Evolutionary conservation across 1,140 invertebrate species (phyloP), one percentile per base, ranked within the genome.

Genomic region (Bathynomus jamesi): DNA sequence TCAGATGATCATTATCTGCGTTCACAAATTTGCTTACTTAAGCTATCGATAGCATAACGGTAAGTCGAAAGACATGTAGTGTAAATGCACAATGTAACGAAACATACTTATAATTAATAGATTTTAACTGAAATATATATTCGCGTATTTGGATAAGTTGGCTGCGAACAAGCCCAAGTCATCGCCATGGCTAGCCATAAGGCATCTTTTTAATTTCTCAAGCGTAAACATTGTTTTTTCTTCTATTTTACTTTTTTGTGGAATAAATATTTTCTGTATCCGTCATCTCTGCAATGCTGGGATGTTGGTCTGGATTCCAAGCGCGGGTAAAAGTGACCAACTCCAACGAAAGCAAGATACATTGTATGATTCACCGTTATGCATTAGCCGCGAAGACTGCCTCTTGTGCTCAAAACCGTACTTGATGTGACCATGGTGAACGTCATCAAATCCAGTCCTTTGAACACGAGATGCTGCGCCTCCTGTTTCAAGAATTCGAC

Each of bases 201-300:
- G n/a, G n/a, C n/a, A n/a, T n/a, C n/a, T n/a, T n/a, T n/a, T n/a
- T n/a, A n/a, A n/a, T n/a, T n/a, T n/a, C n/a, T n/a, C n/a, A n/a
- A n/a, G n/a, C n/a, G n/a, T n/a, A n/a, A n/a, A n/a, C n/a, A n/a
- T n/a, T n/a, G n/a, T n/a, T n/a, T n/a, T n/a, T n/a, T n/a, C n/a
- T n/a, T n/a, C n/a, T n/a, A n/a, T n/a, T n/a, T n/a, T n/a, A 72
- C 68, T 72, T 70, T 66, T 61, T 72, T 28, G 32, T 69, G 66
- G 28, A 72, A 53, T 69, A 72, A 69, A 46, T 68, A 70, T 60
- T 72, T 40, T 62, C 66, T 67, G 27, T 29, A 70, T 60, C 28
- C 64, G 69, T 27, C 8, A 62, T 29, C 64, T 62, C 60, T n/a
- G 62, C 61, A 28, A 65, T 65, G 63, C 63, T 70, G 28, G 29